These are phyloP conservation scores for Ochlodes sylvanus DNA, from an alignment of 2,888 invertebrate genomes.

Conservation along the genomic window DNA sequence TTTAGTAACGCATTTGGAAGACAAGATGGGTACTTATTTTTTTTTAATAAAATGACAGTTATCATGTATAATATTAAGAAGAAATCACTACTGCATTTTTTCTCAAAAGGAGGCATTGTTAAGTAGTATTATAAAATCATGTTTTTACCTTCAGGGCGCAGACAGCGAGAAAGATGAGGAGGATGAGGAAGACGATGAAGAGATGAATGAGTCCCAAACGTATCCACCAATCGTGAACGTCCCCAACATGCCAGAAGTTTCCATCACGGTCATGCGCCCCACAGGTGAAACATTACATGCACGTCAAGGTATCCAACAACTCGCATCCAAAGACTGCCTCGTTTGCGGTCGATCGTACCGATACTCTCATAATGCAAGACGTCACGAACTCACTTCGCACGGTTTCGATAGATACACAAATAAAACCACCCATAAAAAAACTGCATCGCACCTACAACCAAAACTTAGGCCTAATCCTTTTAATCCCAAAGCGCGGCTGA, in stretches of 20 bases:
- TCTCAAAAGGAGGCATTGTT: not conserved
- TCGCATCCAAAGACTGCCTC: conserved; percentile 80
- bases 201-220: conserved; percentile 54
- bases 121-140: not conserved
- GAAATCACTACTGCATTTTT: not conserved
- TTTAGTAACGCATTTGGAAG: too few relatives aligned
- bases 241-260: conserved; percentile 76
- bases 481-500: conserved; percentile 77
- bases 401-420: conserved; percentile 81
- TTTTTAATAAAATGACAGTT: too few relatives aligned
- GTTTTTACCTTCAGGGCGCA: conserved; percentile 64
- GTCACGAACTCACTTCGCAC: conserved; percentile 79
- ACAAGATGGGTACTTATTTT: too few relatives aligned
- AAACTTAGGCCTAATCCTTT: conserved; percentile 81
- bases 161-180: conserved; percentile 74
- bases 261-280: conserved; percentile 79
- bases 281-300: conserved; percentile 75
- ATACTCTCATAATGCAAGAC: conserved; percentile 80
- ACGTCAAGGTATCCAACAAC: conserved; percentile 78
- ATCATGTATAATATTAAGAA: too few relatives aligned
- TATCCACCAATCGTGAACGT: conserved; percentile 51
- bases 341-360: conserved; percentile 79
- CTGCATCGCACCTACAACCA: conserved; percentile 64
- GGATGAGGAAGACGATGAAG: conserved; percentile 67
- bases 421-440: conserved; percentile 68